Conservation (phyloP, 1,140 invertebrate genomes). For the Drosophila murphyi region DNA sequence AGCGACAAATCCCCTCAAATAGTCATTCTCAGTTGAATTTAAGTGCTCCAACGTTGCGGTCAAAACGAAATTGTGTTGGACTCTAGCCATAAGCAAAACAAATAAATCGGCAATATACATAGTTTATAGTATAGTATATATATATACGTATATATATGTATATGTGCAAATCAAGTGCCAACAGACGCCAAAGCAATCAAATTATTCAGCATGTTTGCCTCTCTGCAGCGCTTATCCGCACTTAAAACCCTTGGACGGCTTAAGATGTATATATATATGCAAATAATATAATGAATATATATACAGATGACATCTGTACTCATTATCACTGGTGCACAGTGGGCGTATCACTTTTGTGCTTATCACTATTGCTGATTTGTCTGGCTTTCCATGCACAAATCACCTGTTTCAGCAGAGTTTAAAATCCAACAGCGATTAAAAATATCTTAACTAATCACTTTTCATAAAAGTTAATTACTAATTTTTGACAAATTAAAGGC, state of each 20-base stretch:
- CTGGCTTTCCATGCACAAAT: constrained; percentile 37
- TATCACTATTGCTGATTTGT: constrained; percentile 32
- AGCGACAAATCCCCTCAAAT: constrained; percentile 31
- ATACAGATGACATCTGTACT: background rate
- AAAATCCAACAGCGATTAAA: too few relatives aligned
- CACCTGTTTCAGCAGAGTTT: constrained; percentile 49
- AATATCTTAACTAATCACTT: too few relatives aligned
- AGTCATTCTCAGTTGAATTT: constrained; percentile 49
- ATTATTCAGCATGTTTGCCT: constrained; percentile 34
- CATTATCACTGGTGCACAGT: constrained; percentile 17
- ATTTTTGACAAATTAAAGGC: too few relatives aligned
- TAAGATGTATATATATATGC: constrained; percentile 20
- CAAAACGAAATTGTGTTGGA: constrained; percentile 30
- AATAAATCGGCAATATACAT: constrained; percentile 2
- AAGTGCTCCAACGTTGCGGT: constrained; percentile 46
- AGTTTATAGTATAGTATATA: constrained; percentile 1
- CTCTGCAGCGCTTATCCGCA: constrained; percentile 33
- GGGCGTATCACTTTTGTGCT: constrained; percentile 35
- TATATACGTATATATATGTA: constrained; percentile 6
- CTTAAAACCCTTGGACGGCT: constrained; percentile 63
- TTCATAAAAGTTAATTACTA: too few relatives aligned
- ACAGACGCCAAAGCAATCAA: constrained; percentile 3
- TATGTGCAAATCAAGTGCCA: constrained; percentile 19
- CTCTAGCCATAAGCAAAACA: background rate
- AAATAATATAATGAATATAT: constrained; percentile 1